Base-by-base conservation (phyloP, 1,140 invertebrate genomes). In the Meloidogyne floridensis region DNA sequence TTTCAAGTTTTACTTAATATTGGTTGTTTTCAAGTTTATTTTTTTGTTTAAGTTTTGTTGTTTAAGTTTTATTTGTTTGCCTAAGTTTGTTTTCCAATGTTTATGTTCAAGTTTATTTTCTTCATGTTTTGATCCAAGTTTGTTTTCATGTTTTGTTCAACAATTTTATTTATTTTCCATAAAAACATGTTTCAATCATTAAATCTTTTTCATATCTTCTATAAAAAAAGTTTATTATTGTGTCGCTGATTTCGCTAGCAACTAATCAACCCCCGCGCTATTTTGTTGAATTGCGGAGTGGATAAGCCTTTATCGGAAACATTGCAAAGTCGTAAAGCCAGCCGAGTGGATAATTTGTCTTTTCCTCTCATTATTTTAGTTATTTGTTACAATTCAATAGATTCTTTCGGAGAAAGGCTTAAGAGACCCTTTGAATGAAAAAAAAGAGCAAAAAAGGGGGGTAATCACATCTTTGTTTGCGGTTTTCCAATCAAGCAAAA, bases 391-490 rank as follows among this genome's bases (percentile, higher is more conserved):
- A 65, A 65, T 65, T 65, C 15, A 65, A 65, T 65, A n/a, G 7
- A 65, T 65, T 65, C 59, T 65, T 65, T n/a, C 47, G 47, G 47
- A 47, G 47, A 47, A n/a, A n/a, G n/a, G 59, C 15, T 65, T 65
- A 65, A 65, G 59, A 65, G 59, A n/a, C 59, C 59, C 59, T 65
- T n/a, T 65, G n/a, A 65, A 65, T 65, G 3, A 65, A 56, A 11
- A 56, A 59, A 59, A 65, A 6, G 47, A 47, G n/a, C 59, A 65
- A 65, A 65, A 65, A 65, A 65, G 5, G 59, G 32, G 59, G 15
- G 59, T 65, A 65, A 65, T 65, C 59, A 65, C 59, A 65, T 65
- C 59, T n/a, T 65, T 59, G 56, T 4, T 59, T 59, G 59, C 59
- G 59, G 59, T 65, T 65, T 65, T 65, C 59, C 13, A 65, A 65